Percentiles rank a stretch among this genome's conserved stretches.
These are phyloP conservation scores for Enteromius argenteus DNA, from an alignment of 2,797 vertebrate genomes.

Conservation along the genomic window DNA sequence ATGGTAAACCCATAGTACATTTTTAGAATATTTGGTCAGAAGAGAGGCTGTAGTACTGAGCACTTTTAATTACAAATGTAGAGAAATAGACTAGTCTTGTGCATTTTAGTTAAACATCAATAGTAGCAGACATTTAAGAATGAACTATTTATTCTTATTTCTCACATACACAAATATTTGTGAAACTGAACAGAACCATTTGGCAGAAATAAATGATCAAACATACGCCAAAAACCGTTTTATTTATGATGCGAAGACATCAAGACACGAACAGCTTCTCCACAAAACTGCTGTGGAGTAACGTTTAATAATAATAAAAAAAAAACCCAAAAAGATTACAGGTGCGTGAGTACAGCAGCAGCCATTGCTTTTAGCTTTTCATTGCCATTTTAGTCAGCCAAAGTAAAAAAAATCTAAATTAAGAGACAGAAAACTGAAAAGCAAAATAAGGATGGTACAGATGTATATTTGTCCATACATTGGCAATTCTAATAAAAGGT, in stretches of 20 bases:
- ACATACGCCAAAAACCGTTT: constrained; percentile 8
- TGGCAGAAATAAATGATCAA: constrained; percentile 6
- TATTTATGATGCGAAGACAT: constrained; percentile 14
- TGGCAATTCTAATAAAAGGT: constrained; percentile 53
- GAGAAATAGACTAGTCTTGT: neutral
- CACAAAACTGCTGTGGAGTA: neutral
- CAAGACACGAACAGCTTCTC: neutral
- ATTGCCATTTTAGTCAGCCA: neutral
- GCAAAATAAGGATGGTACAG: constrained; percentile 23
- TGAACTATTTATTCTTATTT: neutral
- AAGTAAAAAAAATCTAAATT: neutral
- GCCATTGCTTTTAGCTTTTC: constrained; percentile 14
- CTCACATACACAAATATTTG: neutral
- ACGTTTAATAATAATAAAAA: neutral
- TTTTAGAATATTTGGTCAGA: neutral
- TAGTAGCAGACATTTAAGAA: neutral
- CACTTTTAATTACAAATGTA: neutral
- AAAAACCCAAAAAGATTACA: neutral
- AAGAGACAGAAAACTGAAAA: constrained; percentile 42
- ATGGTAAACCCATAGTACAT: neutral
- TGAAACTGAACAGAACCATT: neutral
- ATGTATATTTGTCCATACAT: constrained; percentile 26
- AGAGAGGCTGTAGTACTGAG: neutral
- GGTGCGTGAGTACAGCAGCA: constrained; percentile 12
- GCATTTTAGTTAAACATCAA: neutral